A percentile compares a stretch with the other conserved stretches of the same genome.
phyloP scores from a whole-genome alignment of 2,113 vertebrate genomes.

The Falcunculus frontatus region DNA sequence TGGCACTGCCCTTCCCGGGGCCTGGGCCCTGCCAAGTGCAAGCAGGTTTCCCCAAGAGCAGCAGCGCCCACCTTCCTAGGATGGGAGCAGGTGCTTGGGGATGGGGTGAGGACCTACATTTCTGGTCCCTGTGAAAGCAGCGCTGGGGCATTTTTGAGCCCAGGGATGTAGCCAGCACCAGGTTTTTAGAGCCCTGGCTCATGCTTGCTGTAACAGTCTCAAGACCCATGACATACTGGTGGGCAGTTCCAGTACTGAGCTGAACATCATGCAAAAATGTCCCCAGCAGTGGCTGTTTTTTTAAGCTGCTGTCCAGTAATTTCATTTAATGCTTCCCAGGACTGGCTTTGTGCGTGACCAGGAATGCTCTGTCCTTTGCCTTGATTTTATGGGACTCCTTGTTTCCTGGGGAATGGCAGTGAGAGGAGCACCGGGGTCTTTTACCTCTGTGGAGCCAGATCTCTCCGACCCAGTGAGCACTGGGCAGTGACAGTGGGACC shows the following conservation, averaged over 20 bases:
- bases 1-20: neutral
- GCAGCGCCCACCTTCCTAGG: fast-evolving
- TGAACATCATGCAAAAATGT: fast-evolving
- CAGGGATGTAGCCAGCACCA: neutral
- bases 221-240: fast-evolving
- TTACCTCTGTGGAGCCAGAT: neutral
- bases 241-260: neutral
- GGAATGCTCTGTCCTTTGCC: neutral
- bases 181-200: neutral
- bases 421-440: neutral
- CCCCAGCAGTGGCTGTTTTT: fast-evolving
- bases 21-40: neutral
- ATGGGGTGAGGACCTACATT: neutral
- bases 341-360: neutral
- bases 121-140: neutral
- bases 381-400: neutral
- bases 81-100: neutral
- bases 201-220: fast-evolving
- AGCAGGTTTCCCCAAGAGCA: neutral
- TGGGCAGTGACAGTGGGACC: neutral
- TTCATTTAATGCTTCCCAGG: neutral
- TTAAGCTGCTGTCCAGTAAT: neutral
- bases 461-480: neutral
- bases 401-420: neutral
- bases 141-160: neutral